Conservation (phyloP, 2,113 vertebrate genomes). For the Taxidea taxus region DNA sequence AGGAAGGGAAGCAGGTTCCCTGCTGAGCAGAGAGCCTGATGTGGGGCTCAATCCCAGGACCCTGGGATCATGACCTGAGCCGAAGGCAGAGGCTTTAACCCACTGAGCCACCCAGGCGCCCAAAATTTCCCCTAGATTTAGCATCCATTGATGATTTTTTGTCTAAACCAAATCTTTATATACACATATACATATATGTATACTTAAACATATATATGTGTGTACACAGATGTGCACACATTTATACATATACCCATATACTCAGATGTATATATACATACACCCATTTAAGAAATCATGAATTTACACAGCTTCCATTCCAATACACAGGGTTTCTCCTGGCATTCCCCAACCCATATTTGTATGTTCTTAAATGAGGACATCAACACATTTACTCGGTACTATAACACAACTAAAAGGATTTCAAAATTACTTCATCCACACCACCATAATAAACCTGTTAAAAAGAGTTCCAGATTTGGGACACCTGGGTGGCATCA, state of each 20-base stretch:
- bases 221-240: not conserved
- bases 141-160: constrained; percentile 8
- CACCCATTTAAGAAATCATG: constrained; percentile 7
- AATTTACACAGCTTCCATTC: not conserved
- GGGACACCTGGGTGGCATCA: too few species aligned
- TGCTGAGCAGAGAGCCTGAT: too few species aligned
- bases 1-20: too few species aligned
- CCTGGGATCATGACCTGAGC: too few species aligned
- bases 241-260: not conserved
- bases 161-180: not conserved
- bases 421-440: constrained; percentile 11
- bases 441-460: not conserved
- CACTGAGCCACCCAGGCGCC: too few species aligned
- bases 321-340: not conserved
- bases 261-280: not conserved
- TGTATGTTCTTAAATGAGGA: not conserved
- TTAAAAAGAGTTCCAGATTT: constrained; percentile 31
- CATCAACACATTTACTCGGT: constrained; percentile 5
- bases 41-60: too few species aligned
- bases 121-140: constrained; percentile 17
- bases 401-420: constrained; percentile 1
- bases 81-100: too few species aligned
- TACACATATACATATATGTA: not conserved
- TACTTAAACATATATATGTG: not conserved
- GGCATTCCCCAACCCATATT: not conserved